Evolutionary conservation across 2,113 vertebrate genomes (phyloP), one percentile per base, ranked within the genome.

Genomic region (Nipponia nippon): DNA sequence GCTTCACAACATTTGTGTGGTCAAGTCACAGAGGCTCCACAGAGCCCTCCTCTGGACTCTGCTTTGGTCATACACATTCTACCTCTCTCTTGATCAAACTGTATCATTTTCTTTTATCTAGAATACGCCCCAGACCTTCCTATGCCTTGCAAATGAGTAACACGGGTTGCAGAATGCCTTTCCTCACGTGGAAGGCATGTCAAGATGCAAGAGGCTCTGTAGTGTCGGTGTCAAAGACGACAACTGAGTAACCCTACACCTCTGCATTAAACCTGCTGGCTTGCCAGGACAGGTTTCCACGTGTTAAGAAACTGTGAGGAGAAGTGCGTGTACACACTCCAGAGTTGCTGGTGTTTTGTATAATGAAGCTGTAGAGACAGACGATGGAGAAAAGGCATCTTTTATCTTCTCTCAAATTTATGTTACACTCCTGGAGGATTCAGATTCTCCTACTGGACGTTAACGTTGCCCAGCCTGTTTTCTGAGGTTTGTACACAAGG

Each of bases 271-370:
- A 70, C 18, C 34, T 23, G 6, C 20, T 23, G 26, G 10, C 18
- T 67, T 63, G 11, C 49, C 59, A 63, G 14, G 18, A 69, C 11
- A 38, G 10, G 8, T 30, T 83, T 81, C 46, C 46, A 26, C 1
- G 0, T 5, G 34, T 26, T 52, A 52, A 11, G 34, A 81, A 85
- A 47, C 3, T 6, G 34, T 5, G 10, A 72, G 30, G 44, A 56
- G 50, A 21, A 75, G 8, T 2, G 6, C 3, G 11, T 0, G 0
- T 6, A 49, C 3, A 1, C 40, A 7, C 25, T 36, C 30, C 1
- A 11, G n/a, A 65, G 52, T 4, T 73, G 40, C 22, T 38, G 23
- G 7, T 25, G 17, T 19, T 89, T 63, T 32, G 9, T 55, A 9
- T 6, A 46, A 27, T 7, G 23, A 62, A 95, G 50, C 16, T 30